Percentiles rank a stretch among this genome's conserved stretches.
Evolutionary conservation across 2,888 invertebrate species (phyloP).

Genomic region (Biston stratarius): DNA sequence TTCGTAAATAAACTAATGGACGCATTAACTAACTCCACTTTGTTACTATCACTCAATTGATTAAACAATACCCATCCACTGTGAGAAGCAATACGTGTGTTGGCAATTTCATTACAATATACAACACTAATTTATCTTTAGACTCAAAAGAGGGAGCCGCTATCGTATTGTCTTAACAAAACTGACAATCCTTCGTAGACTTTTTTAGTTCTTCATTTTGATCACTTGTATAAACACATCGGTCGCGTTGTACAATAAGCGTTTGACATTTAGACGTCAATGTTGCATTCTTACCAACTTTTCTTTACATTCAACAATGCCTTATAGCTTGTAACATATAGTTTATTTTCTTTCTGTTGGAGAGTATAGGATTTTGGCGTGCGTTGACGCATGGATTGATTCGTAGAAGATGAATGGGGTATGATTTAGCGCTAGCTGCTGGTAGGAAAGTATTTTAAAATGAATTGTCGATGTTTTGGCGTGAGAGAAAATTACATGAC

Average conservation of each 20-base stretch:
- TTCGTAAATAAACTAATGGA: constrained; percentile 28
- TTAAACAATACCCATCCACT: constrained; percentile 52
- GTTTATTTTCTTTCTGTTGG: constrained; percentile 20
- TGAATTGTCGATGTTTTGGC: constrained; percentile 4
- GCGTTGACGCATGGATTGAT: constrained; percentile 57
- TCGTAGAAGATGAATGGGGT: constrained; percentile 56
- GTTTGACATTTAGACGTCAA: constrained; percentile 61
- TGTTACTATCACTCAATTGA: constrained; percentile 46
- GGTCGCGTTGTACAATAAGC: constrained; percentile 35
- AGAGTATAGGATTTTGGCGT: constrained; percentile 25
- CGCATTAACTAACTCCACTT: constrained; percentile 30
- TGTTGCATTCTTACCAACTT: constrained; percentile 52
- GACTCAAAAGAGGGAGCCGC: neutral
- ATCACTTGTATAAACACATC: neutral
- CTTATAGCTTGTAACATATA: neutral
- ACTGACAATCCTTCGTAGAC: neutral
- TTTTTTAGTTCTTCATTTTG: neutral
- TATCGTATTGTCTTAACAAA: neutral
- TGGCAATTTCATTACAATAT: constrained; percentile 49
- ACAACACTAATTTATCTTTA: neutral
- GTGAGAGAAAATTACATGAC: neutral
- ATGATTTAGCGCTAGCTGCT: constrained; percentile 40
- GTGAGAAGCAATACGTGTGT: constrained; percentile 50
- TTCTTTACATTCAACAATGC: constrained; percentile 21
- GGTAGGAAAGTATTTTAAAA: constrained; percentile 29